Base-by-base conservation (phyloP, 2,113 vertebrate genomes). In the Physeter macrocephalus region DNA sequence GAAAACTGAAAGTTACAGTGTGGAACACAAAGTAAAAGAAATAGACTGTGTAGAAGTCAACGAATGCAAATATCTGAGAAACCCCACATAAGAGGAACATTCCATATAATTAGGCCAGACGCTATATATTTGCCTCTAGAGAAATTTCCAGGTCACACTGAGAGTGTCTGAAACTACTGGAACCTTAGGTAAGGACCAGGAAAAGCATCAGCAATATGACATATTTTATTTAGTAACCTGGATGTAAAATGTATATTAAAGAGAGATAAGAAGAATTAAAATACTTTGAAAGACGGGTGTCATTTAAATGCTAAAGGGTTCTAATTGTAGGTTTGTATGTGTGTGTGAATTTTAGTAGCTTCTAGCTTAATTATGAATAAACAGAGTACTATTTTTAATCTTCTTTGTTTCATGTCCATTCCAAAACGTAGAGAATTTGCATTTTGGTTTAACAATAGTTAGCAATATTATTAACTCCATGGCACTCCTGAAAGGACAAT, bases 121-220 rank as follows among this genome's bases (percentile, higher is more conserved):
- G 21, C 54, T 43, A 93, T 29, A 43, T n/a, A 82, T 90, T 69
- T 81, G 71, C 81, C 88, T 93, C 46, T 77, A 69, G 83, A 66
- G 93, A 96, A 95, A 94, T 94, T 80, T 93, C 52, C 86, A 90
- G 46, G 78, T 92, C 83, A 96, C 25, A 49, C 1, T 25, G 67
- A 93, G 27, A 95, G 89, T 49, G 39, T 82, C 69, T 77, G 90
- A 93, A 87, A 10, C 52, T 92, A 41, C 8, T 49, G 43, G 59
- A 97, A 88, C 8, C 61, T 61, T 92, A 92, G 21, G 20, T 61
- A 95, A 77, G 78, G 96, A 39, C 80, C 61, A 92, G n/a, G 69
- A 86, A 92, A 95, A 69, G n/a, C 29, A 93, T 89, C 88, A 54
- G 57, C 36, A 23, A 34, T 91, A 23, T 75, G 81, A 83, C 21